These are phyloP conservation scores for Ecliptopera silaceata DNA, from an alignment of 2,888 invertebrate species.

Conservation along the genomic window DNA sequence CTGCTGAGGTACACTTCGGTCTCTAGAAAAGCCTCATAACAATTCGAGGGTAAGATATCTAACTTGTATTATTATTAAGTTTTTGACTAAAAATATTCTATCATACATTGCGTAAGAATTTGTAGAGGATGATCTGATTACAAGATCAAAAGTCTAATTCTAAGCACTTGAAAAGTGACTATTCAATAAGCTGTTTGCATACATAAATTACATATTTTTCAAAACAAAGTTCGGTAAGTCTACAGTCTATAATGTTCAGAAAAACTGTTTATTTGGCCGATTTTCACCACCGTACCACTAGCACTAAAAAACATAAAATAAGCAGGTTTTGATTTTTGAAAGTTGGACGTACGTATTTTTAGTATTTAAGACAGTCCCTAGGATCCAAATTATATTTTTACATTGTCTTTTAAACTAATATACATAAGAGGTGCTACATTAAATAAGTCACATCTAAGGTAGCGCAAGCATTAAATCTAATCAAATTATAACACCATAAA, in stretches of 20 bases:
- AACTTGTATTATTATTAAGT: neutral
- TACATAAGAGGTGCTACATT: conserved; percentile 22
- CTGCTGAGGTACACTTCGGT: too few species aligned
- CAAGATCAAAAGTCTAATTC: neutral
- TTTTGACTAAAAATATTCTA: neutral
- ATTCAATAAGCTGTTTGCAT: neutral
- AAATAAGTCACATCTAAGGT: conserved; percentile 2
- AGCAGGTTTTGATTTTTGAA: neutral
- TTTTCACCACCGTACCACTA: too few species aligned
- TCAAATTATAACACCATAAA: neutral
- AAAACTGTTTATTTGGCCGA: too few species aligned
- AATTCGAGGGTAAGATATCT: conserved; percentile 3
- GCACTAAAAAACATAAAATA: too few species aligned
- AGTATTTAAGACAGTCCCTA: neutral
- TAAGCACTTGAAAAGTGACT: conserved; percentile 19
- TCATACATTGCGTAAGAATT: neutral
- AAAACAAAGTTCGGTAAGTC: too few species aligned
- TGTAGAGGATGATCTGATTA: neutral
- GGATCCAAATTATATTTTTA: conserved; percentile 10
- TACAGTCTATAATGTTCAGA: too few species aligned
- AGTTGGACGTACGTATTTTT: neutral
- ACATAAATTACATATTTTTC: neutral
- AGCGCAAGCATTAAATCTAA: neutral
- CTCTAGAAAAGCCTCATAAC: too few species aligned
- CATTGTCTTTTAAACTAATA: neutral